phyloP scores from a whole-genome alignment of 1,140 invertebrate genomes.

The Kradibia gibbosae region DNA sequence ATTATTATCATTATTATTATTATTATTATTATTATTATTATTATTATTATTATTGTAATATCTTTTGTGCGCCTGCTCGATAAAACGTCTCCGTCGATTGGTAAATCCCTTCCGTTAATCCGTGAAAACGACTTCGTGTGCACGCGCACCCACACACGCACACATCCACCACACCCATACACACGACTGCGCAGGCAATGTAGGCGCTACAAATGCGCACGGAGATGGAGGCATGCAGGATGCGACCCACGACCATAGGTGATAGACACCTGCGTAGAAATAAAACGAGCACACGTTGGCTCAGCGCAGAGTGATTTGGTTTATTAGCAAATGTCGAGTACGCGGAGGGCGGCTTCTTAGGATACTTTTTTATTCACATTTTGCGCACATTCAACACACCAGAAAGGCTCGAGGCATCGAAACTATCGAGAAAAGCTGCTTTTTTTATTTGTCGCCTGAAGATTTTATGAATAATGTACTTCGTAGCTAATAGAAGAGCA shows the following conservation, averaged over 20 bases:
- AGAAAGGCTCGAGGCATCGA: too few relatives aligned
- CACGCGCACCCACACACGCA: too few relatives aligned
- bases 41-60: background rate
- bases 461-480: background rate
- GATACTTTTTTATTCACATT: too few relatives aligned
- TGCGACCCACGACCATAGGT: too few relatives aligned
- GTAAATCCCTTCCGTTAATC: background rate
- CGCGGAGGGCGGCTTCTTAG: too few relatives aligned
- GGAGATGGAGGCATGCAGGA: too few relatives aligned
- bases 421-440: too few relatives aligned
- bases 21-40: background rate
- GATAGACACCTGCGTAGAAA: background rate
- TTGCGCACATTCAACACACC: too few relatives aligned
- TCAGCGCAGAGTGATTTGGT: background rate
- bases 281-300: background rate
- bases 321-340: background rate
- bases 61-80: background rate
- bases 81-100: constrained; percentile 7
- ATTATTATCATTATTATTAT: background rate
- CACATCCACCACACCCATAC: too few relatives aligned
- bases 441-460: too few relatives aligned
- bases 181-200: too few relatives aligned
- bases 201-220: too few relatives aligned
- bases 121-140: background rate
- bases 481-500: background rate